Evolutionary conservation across 1,140 invertebrate genomes (phyloP).

Genomic region (Homarus americanus): DNA sequence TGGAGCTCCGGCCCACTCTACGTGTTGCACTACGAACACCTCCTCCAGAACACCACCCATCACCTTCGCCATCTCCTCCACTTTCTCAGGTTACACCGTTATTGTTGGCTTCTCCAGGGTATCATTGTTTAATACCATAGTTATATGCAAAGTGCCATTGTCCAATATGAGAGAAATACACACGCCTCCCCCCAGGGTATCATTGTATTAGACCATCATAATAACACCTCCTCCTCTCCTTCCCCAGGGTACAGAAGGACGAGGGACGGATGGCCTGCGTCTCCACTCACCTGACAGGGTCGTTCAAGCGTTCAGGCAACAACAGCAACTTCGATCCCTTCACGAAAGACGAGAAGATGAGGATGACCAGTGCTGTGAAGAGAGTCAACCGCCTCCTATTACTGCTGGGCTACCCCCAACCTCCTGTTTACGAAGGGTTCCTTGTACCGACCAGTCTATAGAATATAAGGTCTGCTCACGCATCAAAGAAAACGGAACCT

Average conservation of each 20-base stretch:
- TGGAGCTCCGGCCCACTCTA: not conserved
- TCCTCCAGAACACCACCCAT: not conserved
- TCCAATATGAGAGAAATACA: too few relatives aligned
- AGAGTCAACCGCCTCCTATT: constrained; percentile 19
- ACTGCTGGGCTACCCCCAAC: constrained; percentile 22
- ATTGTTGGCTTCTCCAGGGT: too few relatives aligned
- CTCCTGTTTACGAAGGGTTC: too few relatives aligned
- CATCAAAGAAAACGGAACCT: too few relatives aligned
- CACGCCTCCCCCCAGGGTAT: too few relatives aligned
- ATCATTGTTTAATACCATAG: too few relatives aligned
- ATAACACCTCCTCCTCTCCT: too few relatives aligned
- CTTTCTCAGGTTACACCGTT: too few relatives aligned
- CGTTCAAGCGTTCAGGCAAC: constrained; percentile 16
- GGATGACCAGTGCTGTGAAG: constrained; percentile 19
- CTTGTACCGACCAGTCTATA: too few relatives aligned
- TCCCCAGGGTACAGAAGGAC: constrained; percentile 6
- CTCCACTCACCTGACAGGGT: constrained; percentile 15
- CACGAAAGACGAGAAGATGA: constrained; percentile 32
- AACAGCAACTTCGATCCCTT: constrained; percentile 27
- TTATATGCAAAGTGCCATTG: too few relatives aligned
- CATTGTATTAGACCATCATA: too few relatives aligned
- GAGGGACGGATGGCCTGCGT: constrained; percentile 30
- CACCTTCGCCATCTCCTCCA: not conserved
- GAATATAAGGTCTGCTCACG: too few relatives aligned
- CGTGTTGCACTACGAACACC: not conserved